phyloP scores from a whole-genome alignment of 2,797 vertebrate genomes.

The Cottoperca gobio region DNA sequence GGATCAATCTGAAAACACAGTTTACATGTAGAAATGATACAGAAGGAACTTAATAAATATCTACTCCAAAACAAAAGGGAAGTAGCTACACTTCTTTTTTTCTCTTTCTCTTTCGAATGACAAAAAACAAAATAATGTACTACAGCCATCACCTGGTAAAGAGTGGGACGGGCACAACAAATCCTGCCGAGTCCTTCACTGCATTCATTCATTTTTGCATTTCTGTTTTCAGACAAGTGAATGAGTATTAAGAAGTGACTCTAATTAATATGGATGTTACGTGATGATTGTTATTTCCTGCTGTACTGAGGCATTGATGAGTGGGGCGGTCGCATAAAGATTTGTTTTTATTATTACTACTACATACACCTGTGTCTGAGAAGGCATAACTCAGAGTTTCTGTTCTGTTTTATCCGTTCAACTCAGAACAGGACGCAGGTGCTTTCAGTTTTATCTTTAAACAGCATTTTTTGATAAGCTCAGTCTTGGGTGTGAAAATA shows the following conservation, averaged over 20 bases:
- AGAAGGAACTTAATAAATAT: background rate
- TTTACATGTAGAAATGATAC: background rate
- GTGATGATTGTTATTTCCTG: constrained; percentile 9
- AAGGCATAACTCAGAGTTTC: background rate
- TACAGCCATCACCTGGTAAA: background rate
- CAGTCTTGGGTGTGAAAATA: constrained; percentile 14
- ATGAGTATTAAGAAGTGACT: background rate
- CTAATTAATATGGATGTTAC: background rate
- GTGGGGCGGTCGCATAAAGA: background rate
- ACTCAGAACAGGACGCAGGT: background rate
- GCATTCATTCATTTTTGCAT: too few relatives aligned
- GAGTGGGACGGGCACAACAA: background rate
- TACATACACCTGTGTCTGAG: background rate
- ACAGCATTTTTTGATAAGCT: background rate
- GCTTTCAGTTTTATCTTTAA: background rate
- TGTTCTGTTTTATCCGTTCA: background rate
- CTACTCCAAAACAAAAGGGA: background rate
- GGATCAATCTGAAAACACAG: background rate
- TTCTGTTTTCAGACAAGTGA: background rate
- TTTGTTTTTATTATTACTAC: constrained; percentile 1
- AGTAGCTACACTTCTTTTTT: background rate
- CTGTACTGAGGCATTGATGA: background rate
- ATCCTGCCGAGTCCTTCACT: background rate
- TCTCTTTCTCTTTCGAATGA: background rate
- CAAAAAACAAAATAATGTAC: background rate